Conservation (phyloP, 1,140 invertebrate species). For the Cotesia vestalis region DNA sequence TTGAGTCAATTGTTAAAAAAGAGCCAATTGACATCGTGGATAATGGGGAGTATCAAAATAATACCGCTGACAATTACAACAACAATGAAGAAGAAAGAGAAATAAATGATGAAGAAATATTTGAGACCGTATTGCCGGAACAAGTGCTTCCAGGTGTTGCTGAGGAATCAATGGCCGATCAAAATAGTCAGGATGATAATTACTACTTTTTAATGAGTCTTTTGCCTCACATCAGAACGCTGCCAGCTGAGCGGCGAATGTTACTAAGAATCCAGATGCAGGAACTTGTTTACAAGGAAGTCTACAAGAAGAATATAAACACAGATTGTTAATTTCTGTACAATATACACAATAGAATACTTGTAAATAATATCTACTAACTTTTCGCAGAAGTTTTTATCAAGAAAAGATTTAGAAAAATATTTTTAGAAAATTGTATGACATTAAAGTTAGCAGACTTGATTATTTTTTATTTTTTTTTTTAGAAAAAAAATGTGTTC, state of each 20-base stretch:
- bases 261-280: constrained; percentile 62
- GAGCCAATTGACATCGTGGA: no score
- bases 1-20: no score
- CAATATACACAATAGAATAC: not conserved
- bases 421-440: no score
- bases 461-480: no score
- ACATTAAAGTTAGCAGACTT: no score
- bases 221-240: constrained; percentile 57
- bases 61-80: no score
- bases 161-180: constrained; percentile 52
- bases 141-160: constrained; percentile 52
- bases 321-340: not conserved
- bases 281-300: constrained; percentile 62
- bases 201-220: constrained; percentile 64
- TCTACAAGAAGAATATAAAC: constrained; percentile 56
- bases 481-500: no score
- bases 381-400: not conserved
- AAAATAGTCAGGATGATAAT: constrained; percentile 58
- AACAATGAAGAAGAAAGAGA: not conserved
- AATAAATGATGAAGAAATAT: not conserved
- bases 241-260: constrained; percentile 59
- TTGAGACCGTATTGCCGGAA: constrained; percentile 57
- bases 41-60: no score
- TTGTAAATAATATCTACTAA: not conserved
- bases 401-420: no score